Base-by-base conservation (phyloP, 2,888 invertebrate species). In the Orchesella flavescens region DNA sequence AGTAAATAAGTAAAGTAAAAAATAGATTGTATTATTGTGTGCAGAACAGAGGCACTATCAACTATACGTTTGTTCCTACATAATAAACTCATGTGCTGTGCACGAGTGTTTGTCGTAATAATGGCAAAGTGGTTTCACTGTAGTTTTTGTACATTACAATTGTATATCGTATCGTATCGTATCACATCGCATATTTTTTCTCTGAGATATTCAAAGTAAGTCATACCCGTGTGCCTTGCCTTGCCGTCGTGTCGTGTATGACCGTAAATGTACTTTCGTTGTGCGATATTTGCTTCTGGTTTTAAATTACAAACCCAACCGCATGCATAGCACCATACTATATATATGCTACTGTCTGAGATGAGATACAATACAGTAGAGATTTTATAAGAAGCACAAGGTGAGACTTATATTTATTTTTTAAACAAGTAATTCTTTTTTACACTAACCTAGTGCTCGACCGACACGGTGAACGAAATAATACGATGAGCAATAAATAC, bases 381-480 rank as follows among this genome's bases (percentile, higher is more conserved):
- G 10, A 7, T 34, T 34, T 34, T 49, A 10, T n/a, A 12, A 49
- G n/a, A 12, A 49, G n/a, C 49, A 15, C 49, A 49, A 49, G 49
- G 12, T 49, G 12, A 49, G 49, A n/a, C 10, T 49, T 44, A 7
- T 44, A 44, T 7, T 34, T 49, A 49, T 1, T 57, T 10, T 17
- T 57, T 21, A 59, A 19, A 74, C 46, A 21, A 63, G 73, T 24
- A 24, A 19, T 7, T 15, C 15, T 23, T 74, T 74, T 49, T 63
- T 74, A 46, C 63, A 74, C 61, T 74, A 63, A 63, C 74, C 49
- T 43, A 21, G 61, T 74, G 63, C 46, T 74, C 49, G 46, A 74
- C 74, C 74, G 74, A 63, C 74, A 74, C 46, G 74, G 23, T 74
- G 15, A 74, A 59, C 44, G 15, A 59, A 53, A 53, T n/a, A 53